Evolutionary conservation across 1,140 invertebrate genomes (phyloP), one percentile per base, ranked within the genome.

Genomic region (Charaxes varanes): DNA sequence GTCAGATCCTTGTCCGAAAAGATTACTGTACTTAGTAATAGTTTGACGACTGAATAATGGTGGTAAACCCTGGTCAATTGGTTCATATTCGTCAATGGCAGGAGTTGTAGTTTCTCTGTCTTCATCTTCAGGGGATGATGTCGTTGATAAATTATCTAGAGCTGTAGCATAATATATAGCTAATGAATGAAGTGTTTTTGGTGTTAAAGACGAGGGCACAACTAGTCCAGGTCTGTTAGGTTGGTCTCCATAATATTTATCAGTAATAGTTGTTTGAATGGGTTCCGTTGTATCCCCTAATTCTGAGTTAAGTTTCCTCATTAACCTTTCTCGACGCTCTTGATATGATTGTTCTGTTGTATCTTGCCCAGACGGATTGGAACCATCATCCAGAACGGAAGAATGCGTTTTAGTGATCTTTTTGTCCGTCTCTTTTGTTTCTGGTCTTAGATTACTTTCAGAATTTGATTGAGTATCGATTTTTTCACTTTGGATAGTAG

Each of bases 161-260:
- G 88, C 88, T 7, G 89, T 89, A 3, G 91, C 91, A 65, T 93
- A 93, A 54, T 93, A 93, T 43, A 92, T 85, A 12, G 92, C 92
- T 21, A 94, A 62, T 1, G 91, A 91, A 57, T 93, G 91, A 2
- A 94, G 69, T 1, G 91, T 90, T 55, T 91, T 91, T 1, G 91
- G 90, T 0, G 91, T 90, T 0, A 90, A 88, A 1, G 91, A 92
- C 8, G 88, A 88, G 6, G 90, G 90, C 13, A 91, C 88, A 10
- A 88, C 79, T 12, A 91, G 72, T 14, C 90, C 90, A 26, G 85
- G 82, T 45, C 88, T 76, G 14, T 80, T 83, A 2, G 62, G 53
- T 41, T 69, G 55, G 36, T 71, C 48, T 3, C 73, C 71, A 27
- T 74, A 72, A 34, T 69, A 68, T 56, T 80, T 83, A 17, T 86